Evolutionary conservation across 2,113 vertebrate species (phyloP), one percentile per base, ranked within the genome.

Genomic region (Fregata magnificens): DNA sequence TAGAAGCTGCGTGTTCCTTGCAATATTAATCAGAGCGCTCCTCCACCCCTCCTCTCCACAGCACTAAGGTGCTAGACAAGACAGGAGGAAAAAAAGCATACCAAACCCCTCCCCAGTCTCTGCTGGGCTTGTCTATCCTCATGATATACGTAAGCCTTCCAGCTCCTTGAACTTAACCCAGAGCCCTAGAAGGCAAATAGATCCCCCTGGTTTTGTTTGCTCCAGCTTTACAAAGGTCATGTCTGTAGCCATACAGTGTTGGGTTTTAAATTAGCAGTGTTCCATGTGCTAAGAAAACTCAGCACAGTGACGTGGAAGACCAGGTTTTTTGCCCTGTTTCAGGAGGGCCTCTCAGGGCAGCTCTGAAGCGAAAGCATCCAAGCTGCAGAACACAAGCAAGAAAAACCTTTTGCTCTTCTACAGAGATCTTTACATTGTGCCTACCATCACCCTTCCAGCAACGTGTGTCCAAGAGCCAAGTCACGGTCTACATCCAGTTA

Each of bases 401-500:
- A 42, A 62, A 36, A 78, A 1, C 6, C n/a, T 88, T 40, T 11
- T 50, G 15, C 34, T 67, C 16, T 50, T 62, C 76, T 38, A 11
- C 7, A n/a, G 21, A 12, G 14, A 31, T 42, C 26, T 38, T 50
- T 5, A 6, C 0, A 0, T 11, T 4, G 42, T 34, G 49, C 34
- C n/a, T 26, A 14, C 20, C 9, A 4, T 4, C 71, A 49, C 5
- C 32, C 9, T 58, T 70, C 16, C 62, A 80, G 50, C 67, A 47
- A 52, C 1, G 0, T 2, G 10, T 1, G 6, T 7, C 45, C 34
- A 11, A 71, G 20, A 76, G 44, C 29, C 34, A 72, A 42, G 25
- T 2, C 22, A 16, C 0, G 0, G 42, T 13, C n/a, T 56, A 50
- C 2, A 0, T 20, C 19, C 4, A 13, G 50, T 32, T 47, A 63